phyloP scores from a whole-genome alignment of 2,113 vertebrate genomes.

The Mesocricetus auratus region DNA sequence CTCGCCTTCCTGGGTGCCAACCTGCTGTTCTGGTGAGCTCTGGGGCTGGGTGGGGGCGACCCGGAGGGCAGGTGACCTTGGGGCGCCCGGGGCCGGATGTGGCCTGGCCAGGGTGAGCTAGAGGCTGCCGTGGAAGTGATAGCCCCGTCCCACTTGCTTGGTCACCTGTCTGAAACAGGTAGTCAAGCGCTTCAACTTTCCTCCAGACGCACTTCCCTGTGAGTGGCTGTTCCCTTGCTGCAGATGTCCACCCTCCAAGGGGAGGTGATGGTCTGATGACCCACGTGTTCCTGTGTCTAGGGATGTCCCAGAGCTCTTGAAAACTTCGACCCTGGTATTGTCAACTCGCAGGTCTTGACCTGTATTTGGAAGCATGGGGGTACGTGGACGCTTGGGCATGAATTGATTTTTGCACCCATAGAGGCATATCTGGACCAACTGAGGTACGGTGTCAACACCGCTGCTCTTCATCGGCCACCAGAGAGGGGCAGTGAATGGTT shows the following conservation, averaged over 20 bases:
- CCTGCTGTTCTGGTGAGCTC: slow-evolving; percentile 91
- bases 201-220: not conserved
- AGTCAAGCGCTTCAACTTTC: not conserved
- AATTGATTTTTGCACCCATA: not conserved
- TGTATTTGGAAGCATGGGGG: not conserved
- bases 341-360: not conserved
- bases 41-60: slow-evolving; percentile 19
- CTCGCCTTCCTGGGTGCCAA: slow-evolving; percentile 90
- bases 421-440: not conserved
- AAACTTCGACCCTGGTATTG: not conserved
- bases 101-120: not conserved
- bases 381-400: not conserved
- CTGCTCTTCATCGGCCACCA: not conserved
- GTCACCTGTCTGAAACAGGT: slow-evolving; percentile 6
- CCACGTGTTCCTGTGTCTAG: not conserved
- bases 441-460: not conserved
- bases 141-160: not conserved
- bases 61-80: slow-evolving; percentile 60
- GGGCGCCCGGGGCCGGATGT: not conserved
- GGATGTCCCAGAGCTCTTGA: not conserved
- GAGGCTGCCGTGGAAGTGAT: not conserved
- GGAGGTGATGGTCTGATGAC: not conserved
- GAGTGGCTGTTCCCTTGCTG: not conserved
- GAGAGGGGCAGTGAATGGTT: not conserved
- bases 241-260: not conserved